phyloP scores from a whole-genome alignment of 2,888 invertebrate genomes.

The Cataglyphis cursor region DNA sequence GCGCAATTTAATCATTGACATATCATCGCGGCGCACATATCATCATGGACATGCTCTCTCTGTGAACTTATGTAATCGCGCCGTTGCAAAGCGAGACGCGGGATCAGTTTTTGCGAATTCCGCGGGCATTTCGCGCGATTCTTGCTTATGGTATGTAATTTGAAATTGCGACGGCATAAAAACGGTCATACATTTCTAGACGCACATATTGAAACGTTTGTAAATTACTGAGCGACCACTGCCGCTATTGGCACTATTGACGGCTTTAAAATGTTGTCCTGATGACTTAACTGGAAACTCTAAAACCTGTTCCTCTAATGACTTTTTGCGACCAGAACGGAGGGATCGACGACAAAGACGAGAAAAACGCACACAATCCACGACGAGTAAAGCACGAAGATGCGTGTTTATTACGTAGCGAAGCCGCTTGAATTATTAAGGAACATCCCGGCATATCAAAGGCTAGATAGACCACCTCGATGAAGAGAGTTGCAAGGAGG shows the following conservation, averaged over 20 bases:
- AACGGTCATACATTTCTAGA: constrained; percentile 29
- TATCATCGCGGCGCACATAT: constrained; percentile 14
- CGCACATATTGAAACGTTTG: constrained; percentile 55
- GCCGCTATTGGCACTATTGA: constrained; percentile 61
- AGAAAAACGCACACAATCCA: constrained; percentile 60
- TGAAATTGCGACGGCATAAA: constrained; percentile 34
- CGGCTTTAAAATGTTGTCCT: constrained; percentile 68
- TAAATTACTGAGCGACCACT: constrained; percentile 55
- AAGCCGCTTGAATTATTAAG: constrained; percentile 57
- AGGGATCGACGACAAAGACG: constrained; percentile 63
- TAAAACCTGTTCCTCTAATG: constrained; percentile 73
- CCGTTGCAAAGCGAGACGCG: constrained; percentile 10
- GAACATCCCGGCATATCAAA: constrained; percentile 22
- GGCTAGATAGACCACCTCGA: constrained; percentile 36
- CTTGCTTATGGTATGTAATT: constrained; percentile 42
- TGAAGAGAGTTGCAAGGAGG: constrained; percentile 9
- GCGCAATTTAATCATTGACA: constrained; percentile 10
- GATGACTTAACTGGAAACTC: constrained; percentile 73
- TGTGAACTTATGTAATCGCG: constrained; percentile 36
- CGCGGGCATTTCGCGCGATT: constrained; percentile 33
- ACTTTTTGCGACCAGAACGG: constrained; percentile 65
- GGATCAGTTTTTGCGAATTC: constrained; percentile 40
- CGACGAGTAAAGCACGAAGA: constrained; percentile 58
- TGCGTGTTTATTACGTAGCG: constrained; percentile 61
- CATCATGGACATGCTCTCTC: background rate